Evolutionary conservation across 2,797 vertebrate genomes (phyloP).

Genomic region (Sphenodon punctatus): DNA sequence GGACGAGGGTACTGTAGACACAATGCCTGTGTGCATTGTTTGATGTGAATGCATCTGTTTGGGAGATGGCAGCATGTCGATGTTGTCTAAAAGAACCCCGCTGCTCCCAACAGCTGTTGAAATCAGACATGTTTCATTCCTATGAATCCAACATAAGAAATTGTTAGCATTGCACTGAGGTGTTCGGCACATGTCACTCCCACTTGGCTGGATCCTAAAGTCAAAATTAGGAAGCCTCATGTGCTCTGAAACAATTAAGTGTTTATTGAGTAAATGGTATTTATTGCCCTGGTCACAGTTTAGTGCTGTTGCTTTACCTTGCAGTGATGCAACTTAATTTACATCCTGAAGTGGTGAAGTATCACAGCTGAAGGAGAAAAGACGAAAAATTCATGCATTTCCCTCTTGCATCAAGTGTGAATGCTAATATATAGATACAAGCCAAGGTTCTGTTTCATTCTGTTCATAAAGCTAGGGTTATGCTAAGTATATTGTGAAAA

Average conservation of each 20-base stretch:
- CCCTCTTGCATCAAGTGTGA: slow-evolving; percentile 12
- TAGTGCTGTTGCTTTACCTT: slow-evolving; percentile 32
- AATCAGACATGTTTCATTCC: slow-evolving; percentile 66
- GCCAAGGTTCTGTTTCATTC: slow-evolving; percentile 8
- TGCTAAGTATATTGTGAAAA: too few species aligned
- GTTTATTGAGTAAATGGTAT: slow-evolving; percentile 52
- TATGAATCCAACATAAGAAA: slow-evolving; percentile 68
- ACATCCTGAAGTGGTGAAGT: slow-evolving; percentile 19
- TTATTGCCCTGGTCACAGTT: slow-evolving; percentile 39
- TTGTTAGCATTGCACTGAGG: slow-evolving; percentile 52
- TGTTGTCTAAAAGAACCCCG: slow-evolving; percentile 42
- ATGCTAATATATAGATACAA: slow-evolving; percentile 41
- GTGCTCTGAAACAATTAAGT: slow-evolving; percentile 25
- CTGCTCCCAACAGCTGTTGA: slow-evolving; percentile 69
- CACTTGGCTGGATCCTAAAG: slow-evolving; percentile 49
- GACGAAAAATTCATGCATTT: not conserved
- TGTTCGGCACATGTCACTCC: slow-evolving; percentile 36
- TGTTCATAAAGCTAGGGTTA: not conserved
- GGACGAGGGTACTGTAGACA: slow-evolving; percentile 23
- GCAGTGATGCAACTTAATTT: too few species aligned
- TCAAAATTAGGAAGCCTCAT: slow-evolving; percentile 44
- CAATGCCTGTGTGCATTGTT: slow-evolving; percentile 37
- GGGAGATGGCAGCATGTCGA: slow-evolving; percentile 19
- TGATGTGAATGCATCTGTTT: slow-evolving; percentile 49
- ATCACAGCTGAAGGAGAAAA: slow-evolving; percentile 29